Percentiles rank a stretch among this genome's conserved stretches.
Conservation (phyloP, 2,113 vertebrate genomes). For the Gnathonemus longibarbis region DNA sequence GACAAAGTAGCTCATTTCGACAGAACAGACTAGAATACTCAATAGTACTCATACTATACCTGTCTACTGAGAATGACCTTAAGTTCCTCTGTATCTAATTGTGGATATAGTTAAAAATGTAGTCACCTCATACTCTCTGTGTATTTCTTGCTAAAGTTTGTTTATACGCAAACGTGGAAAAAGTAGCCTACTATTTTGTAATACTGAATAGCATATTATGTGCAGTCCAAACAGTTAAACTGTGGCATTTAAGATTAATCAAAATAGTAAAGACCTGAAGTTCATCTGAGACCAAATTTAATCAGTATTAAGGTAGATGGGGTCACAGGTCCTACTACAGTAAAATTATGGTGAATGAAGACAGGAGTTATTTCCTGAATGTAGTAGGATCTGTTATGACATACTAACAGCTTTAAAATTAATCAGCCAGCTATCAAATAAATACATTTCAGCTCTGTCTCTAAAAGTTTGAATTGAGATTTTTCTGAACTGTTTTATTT, state of each 20-base stretch:
- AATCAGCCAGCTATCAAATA: background rate
- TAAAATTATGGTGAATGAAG: background rate
- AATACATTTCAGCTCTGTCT: background rate
- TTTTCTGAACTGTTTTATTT: background rate
- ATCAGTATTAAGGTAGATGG: background rate
- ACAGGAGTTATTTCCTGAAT: background rate
- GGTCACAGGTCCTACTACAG: background rate
- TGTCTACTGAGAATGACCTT: background rate
- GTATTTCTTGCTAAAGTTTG: background rate
- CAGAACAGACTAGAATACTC: background rate
- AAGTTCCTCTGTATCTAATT: background rate
- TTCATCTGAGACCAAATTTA: background rate
- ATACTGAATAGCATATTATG: background rate
- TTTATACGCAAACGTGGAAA: background rate
- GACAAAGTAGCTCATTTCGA: no score
- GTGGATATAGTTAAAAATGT: background rate
- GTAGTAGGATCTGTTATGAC: background rate
- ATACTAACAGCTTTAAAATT: background rate
- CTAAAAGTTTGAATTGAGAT: background rate
- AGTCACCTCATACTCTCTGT: background rate
- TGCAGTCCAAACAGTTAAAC: background rate
- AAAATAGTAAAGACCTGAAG: background rate
- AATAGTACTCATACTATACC: background rate
- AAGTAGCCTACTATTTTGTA: background rate
- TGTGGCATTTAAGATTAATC: background rate